phyloP scores from a whole-genome alignment of 2,797 vertebrate species.

The Notolepis coatsorum region DNA sequence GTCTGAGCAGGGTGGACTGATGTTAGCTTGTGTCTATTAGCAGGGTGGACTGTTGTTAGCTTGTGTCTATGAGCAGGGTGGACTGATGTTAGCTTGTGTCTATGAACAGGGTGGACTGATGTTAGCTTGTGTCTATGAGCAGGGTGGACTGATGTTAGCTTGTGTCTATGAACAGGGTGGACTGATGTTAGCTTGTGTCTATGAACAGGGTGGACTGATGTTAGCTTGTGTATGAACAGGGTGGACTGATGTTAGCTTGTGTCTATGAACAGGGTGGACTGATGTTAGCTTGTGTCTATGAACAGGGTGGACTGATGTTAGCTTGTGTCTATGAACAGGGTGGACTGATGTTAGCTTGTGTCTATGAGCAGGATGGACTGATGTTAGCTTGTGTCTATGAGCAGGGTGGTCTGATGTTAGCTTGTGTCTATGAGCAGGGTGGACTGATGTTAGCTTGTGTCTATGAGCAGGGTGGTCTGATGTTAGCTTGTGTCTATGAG shows the following conservation, averaged over 20 bases:
- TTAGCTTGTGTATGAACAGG: background rate
- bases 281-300: conserved; percentile 47
- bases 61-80: conserved; percentile 80
- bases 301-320: no score
- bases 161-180: no score
- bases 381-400: conserved; percentile 20
- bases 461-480: conserved; percentile 91
- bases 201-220: conserved; percentile 93
- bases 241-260: no score
- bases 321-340: conserved; percentile 74
- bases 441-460: no score
- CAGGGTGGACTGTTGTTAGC: no score
- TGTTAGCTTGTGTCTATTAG: background rate
- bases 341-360: conserved; percentile 86
- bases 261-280: conserved; percentile 88
- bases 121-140: conserved; percentile 33
- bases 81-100: conserved; percentile 82
- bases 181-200: conserved; percentile 11
- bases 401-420: conserved; percentile 92
- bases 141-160: conserved; percentile 92
- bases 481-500: background rate
- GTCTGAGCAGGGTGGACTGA: conserved; percentile 91
- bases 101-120: no score
- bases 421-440: background rate
- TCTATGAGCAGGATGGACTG: no score